Evolutionary conservation across 2,797 vertebrate species (phyloP), one percentile per base, ranked within the genome.

Genomic region (Chromis chromis): DNA sequence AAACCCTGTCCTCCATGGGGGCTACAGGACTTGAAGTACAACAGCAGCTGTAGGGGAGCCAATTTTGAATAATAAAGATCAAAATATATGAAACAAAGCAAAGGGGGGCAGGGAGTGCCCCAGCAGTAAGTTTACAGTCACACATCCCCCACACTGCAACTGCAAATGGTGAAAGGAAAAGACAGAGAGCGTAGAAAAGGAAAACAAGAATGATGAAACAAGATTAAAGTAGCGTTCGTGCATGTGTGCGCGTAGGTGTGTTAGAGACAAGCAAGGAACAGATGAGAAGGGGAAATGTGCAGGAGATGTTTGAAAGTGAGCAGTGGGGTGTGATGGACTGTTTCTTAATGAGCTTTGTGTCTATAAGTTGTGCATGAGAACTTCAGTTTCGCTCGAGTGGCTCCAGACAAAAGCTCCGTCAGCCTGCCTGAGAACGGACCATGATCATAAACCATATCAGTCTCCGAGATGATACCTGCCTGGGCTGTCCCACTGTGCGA

Each of bases 281-380:
- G 52, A 57, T 1, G 9, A 72, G 50, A 76, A 69, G 59, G 31
- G 46, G 22, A 69, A 62, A 13, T 49, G 12, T 70, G 80, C 4
- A 4, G 62, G 39, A 66, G 64, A 69, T 64, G 54, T 78, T 85
- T 88, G 72, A 81, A 82, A 84, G 74, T 67, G 78, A 84, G 79
- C 81, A 80, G 70, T 55, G 53, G 79, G 63, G 59, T 84, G 74
- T 83, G 79, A 84, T 82, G 63, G 82, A 88, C 55, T 62, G 76
- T 33, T 80, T 81, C 71, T 74, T 83, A 87, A 86, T 88, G 81
- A 92, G 74, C 79, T 76, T 68, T 67, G 65, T 72, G 74, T 88
- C 81, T 82, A 28, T 66, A 74, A 82, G 76, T 70, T 85, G 71
- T 48, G 83, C 81, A 66, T 77, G 62, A 77, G 67, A 85, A 87